Evolutionary conservation across 2,113 vertebrate species (phyloP).

Genomic region (Neodon shergylaensis): DNA sequence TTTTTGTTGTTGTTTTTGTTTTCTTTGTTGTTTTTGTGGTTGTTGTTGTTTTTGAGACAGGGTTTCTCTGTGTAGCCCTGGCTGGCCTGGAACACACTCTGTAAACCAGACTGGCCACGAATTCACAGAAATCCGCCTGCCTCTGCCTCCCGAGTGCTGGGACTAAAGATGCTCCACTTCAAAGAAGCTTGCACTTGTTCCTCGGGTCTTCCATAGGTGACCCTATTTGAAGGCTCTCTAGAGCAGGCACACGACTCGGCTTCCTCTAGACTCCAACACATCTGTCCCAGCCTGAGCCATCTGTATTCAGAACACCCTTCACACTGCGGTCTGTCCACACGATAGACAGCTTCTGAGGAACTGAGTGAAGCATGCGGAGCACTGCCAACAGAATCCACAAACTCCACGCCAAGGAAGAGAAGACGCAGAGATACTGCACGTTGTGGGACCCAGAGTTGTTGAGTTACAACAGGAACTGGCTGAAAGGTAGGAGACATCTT

Average conservation of each 20-base stretch:
- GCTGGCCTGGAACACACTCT: background rate
- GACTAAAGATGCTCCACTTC: background rate
- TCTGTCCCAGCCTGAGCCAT: background rate
- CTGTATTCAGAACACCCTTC: background rate
- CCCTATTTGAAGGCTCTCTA: background rate
- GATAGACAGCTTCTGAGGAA: fast-evolving
- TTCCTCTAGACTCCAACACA: background rate
- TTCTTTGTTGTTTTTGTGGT: background rate
- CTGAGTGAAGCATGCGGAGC: fast-evolving
- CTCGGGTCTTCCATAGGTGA: background rate
- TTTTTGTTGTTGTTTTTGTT: background rate
- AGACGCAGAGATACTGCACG: background rate
- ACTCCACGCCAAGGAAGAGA: background rate
- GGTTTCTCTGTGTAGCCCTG: background rate
- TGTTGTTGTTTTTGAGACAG: background rate
- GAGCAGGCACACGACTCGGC: background rate
- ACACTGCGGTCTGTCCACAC: background rate
- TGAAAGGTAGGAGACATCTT: background rate
- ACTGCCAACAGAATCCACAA: too few relatives aligned
- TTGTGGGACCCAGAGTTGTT: background rate
- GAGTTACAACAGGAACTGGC: background rate
- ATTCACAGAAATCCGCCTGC: background rate
- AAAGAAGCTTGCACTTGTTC: background rate
- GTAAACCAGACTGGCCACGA: background rate
- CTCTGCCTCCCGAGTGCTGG: background rate